Evolutionary conservation across 2,888 invertebrate species (phyloP).

Genomic region (Erebia aethiops): DNA sequence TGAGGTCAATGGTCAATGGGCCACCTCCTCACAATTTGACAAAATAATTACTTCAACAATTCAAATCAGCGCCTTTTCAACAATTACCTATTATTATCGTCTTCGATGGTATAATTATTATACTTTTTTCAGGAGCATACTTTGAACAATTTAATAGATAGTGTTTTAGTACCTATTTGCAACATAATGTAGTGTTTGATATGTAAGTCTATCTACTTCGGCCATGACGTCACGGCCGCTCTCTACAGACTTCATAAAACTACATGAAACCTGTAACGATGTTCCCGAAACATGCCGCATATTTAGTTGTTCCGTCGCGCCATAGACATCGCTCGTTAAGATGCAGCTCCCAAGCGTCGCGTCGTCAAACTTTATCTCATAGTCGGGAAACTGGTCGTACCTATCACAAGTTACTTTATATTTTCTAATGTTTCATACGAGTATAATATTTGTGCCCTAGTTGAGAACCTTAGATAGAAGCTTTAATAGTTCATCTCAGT

Average conservation of each 20-base stretch:
- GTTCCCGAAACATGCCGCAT: not conserved
- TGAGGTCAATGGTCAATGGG: too few relatives aligned
- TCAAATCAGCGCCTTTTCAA: too few relatives aligned
- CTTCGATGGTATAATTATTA: too few relatives aligned
- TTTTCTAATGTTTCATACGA: too few relatives aligned
- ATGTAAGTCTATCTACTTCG: not conserved
- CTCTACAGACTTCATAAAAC: not conserved
- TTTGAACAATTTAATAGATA: too few relatives aligned
- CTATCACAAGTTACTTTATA: not conserved
- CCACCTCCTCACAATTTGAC: too few relatives aligned
- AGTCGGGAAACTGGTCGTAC: not conserved
- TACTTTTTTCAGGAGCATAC: too few relatives aligned
- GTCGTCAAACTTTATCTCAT: conserved; percentile 10
- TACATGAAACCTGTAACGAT: not conserved
- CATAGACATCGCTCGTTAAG: not conserved
- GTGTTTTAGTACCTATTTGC: not conserved
- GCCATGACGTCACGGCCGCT: not conserved
- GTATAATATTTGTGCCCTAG: too few relatives aligned
- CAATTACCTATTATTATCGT: too few relatives aligned
- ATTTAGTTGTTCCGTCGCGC: not conserved
- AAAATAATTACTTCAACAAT: too few relatives aligned
- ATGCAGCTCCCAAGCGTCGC: not conserved
- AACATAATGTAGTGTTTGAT: not conserved
- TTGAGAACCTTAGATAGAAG: too few relatives aligned
- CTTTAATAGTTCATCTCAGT: too few relatives aligned